Evolutionary conservation across 2,888 invertebrate species (phyloP), one percentile per base, ranked within the genome.

Genomic region (Eugnorisma glareosa): DNA sequence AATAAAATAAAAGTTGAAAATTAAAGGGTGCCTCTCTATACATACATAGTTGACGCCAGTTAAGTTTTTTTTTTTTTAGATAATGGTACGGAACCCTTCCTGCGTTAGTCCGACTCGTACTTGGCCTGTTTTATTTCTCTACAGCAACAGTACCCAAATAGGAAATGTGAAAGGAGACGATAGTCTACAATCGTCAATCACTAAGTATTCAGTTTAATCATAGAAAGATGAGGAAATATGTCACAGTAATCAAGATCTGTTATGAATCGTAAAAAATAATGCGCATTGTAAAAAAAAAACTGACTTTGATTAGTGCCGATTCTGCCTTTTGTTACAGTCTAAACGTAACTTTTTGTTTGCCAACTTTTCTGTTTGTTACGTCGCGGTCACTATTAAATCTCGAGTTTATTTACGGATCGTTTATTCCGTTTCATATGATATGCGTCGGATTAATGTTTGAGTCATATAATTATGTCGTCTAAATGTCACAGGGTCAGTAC

Each of bases 241-340:
- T 67, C 59, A 59, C 35, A 66, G 37, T 51, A 67, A 73, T 74
- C 24, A 45, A 64, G 28, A 8, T 70, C 43, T 45, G 15, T 31
- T 57, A 64, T 43, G 35, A 43, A 13, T 0, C 0, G 48, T 37
- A 66, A 43, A 67, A 66, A 61, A 35, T 40, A 0, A 35, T 73
- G 37, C 28, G 43, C 21, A 59, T 40, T 66, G 24, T n/a, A 35
- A 45, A 37, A 61, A 73, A 67, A 71, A 35, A 75, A 18, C n/a
- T 54, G 69, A 59, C 73, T 81, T 59, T 59, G 75, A 83, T 86
- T 84, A 79, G 80, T 71, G 67, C 64, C 75, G 76, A 78, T 84
- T 78, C 67, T 69, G 67, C 66, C 63, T 80, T 86, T 83, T 75
- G 81, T 78, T 71, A 81, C 78, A 79, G 77, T 80, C 70, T 73